phyloP scores from a whole-genome alignment of 2,888 invertebrate species.

The Molorchus minor region DNA sequence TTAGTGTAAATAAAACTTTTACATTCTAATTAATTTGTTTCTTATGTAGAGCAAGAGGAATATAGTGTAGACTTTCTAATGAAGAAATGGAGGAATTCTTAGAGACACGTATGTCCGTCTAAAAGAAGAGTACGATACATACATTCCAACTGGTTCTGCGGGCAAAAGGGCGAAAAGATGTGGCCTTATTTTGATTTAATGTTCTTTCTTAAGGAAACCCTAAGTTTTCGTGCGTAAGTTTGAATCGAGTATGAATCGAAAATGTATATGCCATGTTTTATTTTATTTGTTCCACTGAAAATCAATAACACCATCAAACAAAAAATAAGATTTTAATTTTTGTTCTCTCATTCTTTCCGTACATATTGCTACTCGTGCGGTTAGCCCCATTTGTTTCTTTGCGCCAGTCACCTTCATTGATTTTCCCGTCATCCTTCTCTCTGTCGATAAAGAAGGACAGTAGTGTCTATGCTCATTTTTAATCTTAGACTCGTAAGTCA shows the following conservation, averaged over 20 bases:
- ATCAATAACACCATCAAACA: constrained; percentile 24
- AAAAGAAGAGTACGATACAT: too few relatives aligned
- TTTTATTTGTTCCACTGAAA: constrained; percentile 33
- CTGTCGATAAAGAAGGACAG: constrained; percentile 14
- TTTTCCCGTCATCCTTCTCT: constrained; percentile 19
- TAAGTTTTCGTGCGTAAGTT: too few relatives aligned
- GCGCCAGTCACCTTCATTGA: constrained; percentile 31
- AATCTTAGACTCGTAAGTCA: too few relatives aligned
- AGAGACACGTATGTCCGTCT: constrained; percentile 25
- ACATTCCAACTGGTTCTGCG: constrained; percentile 25
- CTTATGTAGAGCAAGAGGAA: too few relatives aligned
- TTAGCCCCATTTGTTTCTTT: constrained; percentile 7
- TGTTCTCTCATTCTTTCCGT: constrained; percentile 21
- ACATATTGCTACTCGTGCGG: constrained; percentile 26
- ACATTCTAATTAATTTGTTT: too few relatives aligned
- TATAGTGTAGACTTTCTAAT: constrained; percentile 13
- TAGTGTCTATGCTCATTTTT: constrained; percentile 17
- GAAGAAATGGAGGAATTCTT: constrained; percentile 30
- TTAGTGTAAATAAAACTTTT: too few relatives aligned
- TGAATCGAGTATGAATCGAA: constrained; percentile 12
- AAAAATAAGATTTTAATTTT: constrained; percentile 17
- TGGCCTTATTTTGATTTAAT: constrained; percentile 27
- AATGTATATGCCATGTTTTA: background rate
- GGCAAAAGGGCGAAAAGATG: constrained; percentile 23
- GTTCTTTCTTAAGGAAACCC: constrained; percentile 27